phyloP scores from a whole-genome alignment of 1,140 invertebrate genomes.

The Zaprionus ghesquierei region DNA sequence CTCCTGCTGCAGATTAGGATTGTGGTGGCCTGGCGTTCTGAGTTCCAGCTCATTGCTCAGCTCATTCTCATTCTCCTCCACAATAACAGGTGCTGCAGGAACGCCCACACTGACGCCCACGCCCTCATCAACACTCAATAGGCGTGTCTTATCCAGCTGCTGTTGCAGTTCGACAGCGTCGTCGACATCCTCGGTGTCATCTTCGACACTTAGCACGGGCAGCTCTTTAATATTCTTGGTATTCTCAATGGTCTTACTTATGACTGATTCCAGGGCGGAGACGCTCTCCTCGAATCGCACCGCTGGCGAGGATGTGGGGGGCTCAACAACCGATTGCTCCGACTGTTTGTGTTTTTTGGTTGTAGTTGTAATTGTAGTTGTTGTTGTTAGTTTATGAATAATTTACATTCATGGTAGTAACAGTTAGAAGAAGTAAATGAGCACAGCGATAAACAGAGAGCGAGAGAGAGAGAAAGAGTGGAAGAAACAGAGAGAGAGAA shows the following conservation, averaged over 20 bases:
- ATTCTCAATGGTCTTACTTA: conserved; percentile 81
- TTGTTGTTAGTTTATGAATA: conserved; percentile 43
- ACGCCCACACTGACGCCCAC: conserved; percentile 35
- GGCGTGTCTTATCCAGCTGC: background rate
- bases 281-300: conserved; percentile 63
- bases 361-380: conserved; percentile 28
- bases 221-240: conserved; percentile 78
- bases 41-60: conserved; percentile 37
- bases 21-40: conserved; percentile 4
- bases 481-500: conserved; percentile 25
- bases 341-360: conserved; percentile 21
- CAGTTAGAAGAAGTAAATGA: conserved; percentile 42
- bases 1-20: background rate
- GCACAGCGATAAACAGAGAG: conserved; percentile 55
- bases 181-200: conserved; percentile 61
- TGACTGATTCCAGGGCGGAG: conserved; percentile 75
- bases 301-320: conserved; percentile 7
- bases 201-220: conserved; percentile 56
- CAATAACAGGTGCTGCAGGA: conserved; percentile 29
- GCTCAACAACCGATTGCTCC: conserved; percentile 2
- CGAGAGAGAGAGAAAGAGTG: conserved; percentile 29
- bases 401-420: conserved; percentile 42
- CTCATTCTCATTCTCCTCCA: conserved; percentile 25
- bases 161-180: conserved; percentile 54
- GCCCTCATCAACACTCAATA: background rate